A percentile compares a stretch with the other conserved stretches of the same genome.
Conservation (phyloP, 2,888 invertebrate species). For the Galeopsomyia nigrocyanea region DNA sequence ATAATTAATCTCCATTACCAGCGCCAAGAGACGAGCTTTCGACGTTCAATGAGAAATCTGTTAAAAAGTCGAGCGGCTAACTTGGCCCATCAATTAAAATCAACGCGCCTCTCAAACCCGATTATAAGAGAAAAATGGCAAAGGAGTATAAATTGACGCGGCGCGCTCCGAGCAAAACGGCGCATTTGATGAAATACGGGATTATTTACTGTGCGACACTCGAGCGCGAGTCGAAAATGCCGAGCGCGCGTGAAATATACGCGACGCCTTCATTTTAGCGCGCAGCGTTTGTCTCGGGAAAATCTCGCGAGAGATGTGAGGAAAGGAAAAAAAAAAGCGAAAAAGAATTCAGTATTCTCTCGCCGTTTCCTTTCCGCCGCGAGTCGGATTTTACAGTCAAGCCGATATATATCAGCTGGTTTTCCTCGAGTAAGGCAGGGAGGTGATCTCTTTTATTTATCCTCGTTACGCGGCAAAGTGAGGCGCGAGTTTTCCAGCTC, state of each 20-base stretch:
- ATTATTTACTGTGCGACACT: conserved; percentile 39
- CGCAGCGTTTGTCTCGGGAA: conserved; percentile 49
- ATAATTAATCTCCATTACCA: too few species aligned
- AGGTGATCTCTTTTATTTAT: background rate
- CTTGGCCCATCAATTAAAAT: too few species aligned
- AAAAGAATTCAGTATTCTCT: conserved; percentile 2
- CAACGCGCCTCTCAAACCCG: too few species aligned
- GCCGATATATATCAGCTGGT: conserved; percentile 1
- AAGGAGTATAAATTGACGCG: background rate
- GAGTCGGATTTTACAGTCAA: conserved; percentile 21
- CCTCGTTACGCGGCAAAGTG: background rate
- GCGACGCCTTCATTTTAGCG: conserved; percentile 53
- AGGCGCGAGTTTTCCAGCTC: conserved; percentile 1
- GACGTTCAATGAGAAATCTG: too few species aligned
- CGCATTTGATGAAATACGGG: conserved; percentile 39
- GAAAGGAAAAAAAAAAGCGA: too few species aligned
- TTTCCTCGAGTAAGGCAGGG: background rate
- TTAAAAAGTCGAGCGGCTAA: too few species aligned
- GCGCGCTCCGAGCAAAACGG: conserved; percentile 19
- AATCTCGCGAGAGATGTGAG: background rate
- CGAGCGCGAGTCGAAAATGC: conserved; percentile 47
- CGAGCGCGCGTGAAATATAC: conserved; percentile 49
- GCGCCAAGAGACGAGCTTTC: too few species aligned
- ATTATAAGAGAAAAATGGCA: background rate
- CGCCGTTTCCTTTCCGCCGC: conserved; percentile 2